These are phyloP conservation scores for Notarius lentiginosus DNA, from an alignment of 2,113 vertebrate species.

Conservation along the genomic window DNA sequence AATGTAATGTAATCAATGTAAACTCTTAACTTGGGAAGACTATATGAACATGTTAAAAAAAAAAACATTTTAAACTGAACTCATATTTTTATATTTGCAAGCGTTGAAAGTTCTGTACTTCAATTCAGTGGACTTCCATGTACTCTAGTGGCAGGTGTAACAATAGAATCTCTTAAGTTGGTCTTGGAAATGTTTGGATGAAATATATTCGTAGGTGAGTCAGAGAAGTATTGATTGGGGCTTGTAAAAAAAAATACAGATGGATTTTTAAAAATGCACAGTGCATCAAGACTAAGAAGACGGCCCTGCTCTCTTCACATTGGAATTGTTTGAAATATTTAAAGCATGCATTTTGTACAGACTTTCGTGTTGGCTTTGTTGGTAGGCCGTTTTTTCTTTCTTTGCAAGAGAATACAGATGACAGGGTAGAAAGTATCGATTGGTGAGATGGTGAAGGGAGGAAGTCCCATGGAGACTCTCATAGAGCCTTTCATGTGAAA, in stretches of 20 bases:
- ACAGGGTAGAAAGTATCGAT: slow-evolving; percentile 51
- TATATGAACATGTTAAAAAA: slow-evolving; percentile 4
- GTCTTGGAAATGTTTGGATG: slow-evolving; percentile 40
- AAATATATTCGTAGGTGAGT: slow-evolving; percentile 31
- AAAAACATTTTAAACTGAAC: not conserved
- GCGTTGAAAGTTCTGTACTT: not conserved
- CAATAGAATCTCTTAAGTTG: slow-evolving; percentile 42
- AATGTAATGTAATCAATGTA: not conserved
- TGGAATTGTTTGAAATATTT: slow-evolving; percentile 56
- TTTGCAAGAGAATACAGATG: slow-evolving; percentile 53
- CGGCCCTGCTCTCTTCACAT: slow-evolving; percentile 25
- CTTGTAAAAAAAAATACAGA: slow-evolving; percentile 43
- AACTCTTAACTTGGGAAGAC: not conserved
- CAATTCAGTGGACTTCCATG: not conserved
- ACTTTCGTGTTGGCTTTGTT: slow-evolving; percentile 46
- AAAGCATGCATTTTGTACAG: slow-evolving; percentile 47
- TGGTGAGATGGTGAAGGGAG: slow-evolving; percentile 34
- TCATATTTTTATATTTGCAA: not conserved
- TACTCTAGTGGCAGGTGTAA: slow-evolving; percentile 41
- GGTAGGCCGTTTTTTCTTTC: slow-evolving; percentile 35
- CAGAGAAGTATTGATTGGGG: slow-evolving; percentile 48
- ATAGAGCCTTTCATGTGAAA: slow-evolving; percentile 49
- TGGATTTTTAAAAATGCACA: slow-evolving; percentile 51
- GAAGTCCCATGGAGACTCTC: slow-evolving; percentile 34
- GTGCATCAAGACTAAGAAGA: slow-evolving; percentile 33